Conservation (phyloP, 2,888 invertebrate species). For the Zygaena filipendulae region DNA sequence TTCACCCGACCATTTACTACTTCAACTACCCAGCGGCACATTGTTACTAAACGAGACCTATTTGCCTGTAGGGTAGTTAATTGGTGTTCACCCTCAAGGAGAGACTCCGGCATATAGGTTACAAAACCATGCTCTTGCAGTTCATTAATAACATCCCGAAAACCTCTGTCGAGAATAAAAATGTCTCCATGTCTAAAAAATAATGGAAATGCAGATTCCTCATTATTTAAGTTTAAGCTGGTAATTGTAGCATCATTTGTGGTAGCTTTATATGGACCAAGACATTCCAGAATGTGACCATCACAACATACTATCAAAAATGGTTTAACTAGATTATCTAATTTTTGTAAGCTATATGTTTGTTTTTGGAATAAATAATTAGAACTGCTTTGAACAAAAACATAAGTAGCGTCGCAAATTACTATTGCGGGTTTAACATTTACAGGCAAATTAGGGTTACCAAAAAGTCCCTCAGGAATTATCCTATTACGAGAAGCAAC, state of each 20-base stretch:
- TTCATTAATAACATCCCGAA: constrained; percentile 10
- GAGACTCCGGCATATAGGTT: constrained; percentile 10
- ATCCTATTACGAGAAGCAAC: constrained; percentile 6
- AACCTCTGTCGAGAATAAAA: constrained; percentile 17
- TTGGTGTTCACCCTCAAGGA: background rate
- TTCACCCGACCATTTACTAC: constrained; percentile 12
- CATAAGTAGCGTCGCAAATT: constrained; percentile 6
- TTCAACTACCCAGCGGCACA: constrained; percentile 10
- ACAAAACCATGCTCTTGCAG: constrained; percentile 10
- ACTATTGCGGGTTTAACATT: constrained; percentile 5
- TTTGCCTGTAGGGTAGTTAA: background rate
- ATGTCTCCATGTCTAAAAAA: constrained; percentile 12
- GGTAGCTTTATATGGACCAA: constrained; percentile 5
- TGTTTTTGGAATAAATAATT: constrained; percentile 7
- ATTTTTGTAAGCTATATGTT: constrained; percentile 6
- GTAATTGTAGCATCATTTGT: constrained; percentile 4
- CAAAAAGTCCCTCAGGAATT: constrained; percentile 4
- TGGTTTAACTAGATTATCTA: constrained; percentile 4
- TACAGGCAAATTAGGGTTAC: background rate
- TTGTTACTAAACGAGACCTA: background rate
- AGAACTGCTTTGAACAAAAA: constrained; percentile 4
- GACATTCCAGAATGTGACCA: constrained; percentile 5
- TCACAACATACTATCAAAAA: constrained; percentile 7
- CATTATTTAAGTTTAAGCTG: background rate
- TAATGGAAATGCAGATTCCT: background rate